Percentiles rank a stretch among this genome's conserved stretches.
phyloP scores from a whole-genome alignment of 2,113 vertebrate species.

The Hystrix cristata region DNA sequence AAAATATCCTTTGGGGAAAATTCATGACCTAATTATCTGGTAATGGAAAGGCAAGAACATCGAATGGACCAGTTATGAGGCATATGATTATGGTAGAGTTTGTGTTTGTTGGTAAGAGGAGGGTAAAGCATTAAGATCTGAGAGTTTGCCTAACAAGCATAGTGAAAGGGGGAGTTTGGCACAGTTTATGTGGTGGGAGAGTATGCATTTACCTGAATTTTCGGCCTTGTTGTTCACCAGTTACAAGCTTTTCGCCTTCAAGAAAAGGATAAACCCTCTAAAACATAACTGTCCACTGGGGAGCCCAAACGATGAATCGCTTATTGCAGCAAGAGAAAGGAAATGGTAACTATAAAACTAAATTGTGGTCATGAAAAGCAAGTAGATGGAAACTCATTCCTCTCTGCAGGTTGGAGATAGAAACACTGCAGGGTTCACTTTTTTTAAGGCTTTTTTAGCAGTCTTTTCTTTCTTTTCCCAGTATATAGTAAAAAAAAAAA shows the following conservation, averaged over 20 bases:
- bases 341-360: constrained; percentile 42
- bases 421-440: constrained; percentile 22
- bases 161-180: background rate
- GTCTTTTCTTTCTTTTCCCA: background rate
- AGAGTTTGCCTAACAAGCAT: background rate
- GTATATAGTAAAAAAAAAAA: background rate
- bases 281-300: background rate
- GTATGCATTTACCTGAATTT: background rate
- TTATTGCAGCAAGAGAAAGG: constrained; percentile 20
- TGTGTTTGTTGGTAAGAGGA: background rate
- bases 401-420: constrained; percentile 61
- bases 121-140: background rate
- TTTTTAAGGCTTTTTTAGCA: background rate
- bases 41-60: background rate
- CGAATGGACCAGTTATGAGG: background rate
- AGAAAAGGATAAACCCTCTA: background rate
- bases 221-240: background rate
- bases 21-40: background rate
- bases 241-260: background rate
- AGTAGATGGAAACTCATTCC: constrained; percentile 13
- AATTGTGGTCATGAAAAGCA: constrained; percentile 52
- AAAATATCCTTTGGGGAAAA: background rate
- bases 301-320: background rate
- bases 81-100: background rate
- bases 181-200: background rate